Base-by-base conservation (phyloP, 1,140 invertebrate genomes). In the Atta cephalotes region DNA sequence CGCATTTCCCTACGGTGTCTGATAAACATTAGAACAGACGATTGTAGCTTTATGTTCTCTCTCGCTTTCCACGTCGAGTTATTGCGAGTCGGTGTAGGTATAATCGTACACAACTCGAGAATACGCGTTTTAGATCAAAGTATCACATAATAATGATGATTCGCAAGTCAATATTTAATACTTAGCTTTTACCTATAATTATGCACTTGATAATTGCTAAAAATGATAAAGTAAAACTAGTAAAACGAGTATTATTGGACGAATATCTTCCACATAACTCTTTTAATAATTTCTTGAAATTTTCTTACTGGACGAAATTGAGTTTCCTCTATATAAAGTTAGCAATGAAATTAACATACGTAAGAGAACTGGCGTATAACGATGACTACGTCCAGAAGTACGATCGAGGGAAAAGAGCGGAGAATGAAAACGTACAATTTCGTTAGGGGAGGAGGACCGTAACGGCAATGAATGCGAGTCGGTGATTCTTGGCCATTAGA, bases 11-110 rank as follows among this genome's bases (percentile, higher is more conserved):
- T 39, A 51, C 28, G 60, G 60, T 77, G 31, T 88, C 84, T 87
- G 89, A 88, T 91, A 90, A 91, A 91, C 79, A 77, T 87, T 89
- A 68, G 65, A 78, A 85, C 63, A 85, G 89, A 90, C 89, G 70
- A 45, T 84, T 91, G 80, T 82, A 76, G 65, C 65, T 86, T 82
- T 70, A 66, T 35, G 35, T 58, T 86, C 74, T 80, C 86, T 66
- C 86, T 77, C 49, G 72, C 53, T 78, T 60, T 65, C 6, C 56
- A 58, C 12, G 25, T 35, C 62, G 14, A 28, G 62, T 31, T 9
- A 53, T 81, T 81, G 21, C 28, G 35, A 53, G 21, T 49, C 76
- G 53, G 25, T 63, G 51, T 45, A 45, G 39, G 1, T 56, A 86
- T 71, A 31, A 86, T 35, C 58, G 56, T 53, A 71, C 25, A 45